Base-by-base conservation (phyloP, 2,888 invertebrate genomes). In the Apamea crenata region DNA sequence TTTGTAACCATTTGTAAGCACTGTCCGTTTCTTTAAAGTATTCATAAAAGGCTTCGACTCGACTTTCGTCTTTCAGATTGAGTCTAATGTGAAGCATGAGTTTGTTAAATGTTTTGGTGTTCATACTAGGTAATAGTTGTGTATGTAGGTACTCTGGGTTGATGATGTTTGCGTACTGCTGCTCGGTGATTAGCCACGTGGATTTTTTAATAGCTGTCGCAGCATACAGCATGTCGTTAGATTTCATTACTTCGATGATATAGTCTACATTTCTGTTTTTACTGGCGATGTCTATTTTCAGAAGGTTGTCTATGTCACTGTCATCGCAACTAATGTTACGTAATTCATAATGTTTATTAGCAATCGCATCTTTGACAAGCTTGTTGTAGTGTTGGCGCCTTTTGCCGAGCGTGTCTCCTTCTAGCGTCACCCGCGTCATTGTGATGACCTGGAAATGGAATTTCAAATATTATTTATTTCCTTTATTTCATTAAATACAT, bases 251-350 rank as follows among this genome's bases (percentile, higher is more conserved):
- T 56, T 92, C 91, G 10, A 95, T 85, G 76, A 95, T 90, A 74
- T 92, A 95, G 47, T 93, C 89, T 2, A 95, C 89, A 86, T 95
- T 88, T 87, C 88, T 93, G 10, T 89, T 91, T 40, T 89, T 87
- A 73, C 92, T 86, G 0, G 95, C 95, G 65, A 94, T 78, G 75
- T 95, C 95, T 84, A 96, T 95, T 90, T 94, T 94, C 40, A 94
- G 86, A 59, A 95, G 87, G 77, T 94, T 94, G 32, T 92, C 90
- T 36, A 95, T 74, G 80, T 96, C 95, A 44, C 89, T 77, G 32
- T 92, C 90, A 21, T 88, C 89, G 16, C 84, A 80, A 59, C 87
- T 86, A 56, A 94, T 91, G 29, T 90, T 86, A 56, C 66, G 12
- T 71, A 93, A 77, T 68, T 87, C 78, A 71, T 87, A 78, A 18